Evolutionary conservation across 2,797 vertebrate species (phyloP).

Genomic region (Parambassis ranga): DNA sequence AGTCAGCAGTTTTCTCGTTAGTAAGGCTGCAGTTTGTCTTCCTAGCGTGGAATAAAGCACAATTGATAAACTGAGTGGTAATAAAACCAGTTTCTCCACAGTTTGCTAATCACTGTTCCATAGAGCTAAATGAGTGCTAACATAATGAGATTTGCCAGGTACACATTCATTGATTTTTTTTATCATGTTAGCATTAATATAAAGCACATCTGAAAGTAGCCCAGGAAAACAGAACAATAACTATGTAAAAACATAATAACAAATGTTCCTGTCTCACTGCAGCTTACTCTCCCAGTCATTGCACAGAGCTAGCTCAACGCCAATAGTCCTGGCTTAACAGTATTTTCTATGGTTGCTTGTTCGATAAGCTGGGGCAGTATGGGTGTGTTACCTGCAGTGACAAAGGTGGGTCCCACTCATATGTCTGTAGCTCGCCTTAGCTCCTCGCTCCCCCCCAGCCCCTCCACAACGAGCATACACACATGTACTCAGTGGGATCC

Average conservation of each 20-base stretch:
- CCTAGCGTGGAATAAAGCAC: too few species aligned
- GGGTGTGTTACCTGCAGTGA: slow-evolving; percentile 96
- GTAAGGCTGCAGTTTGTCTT: too few species aligned
- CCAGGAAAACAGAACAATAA: too few species aligned
- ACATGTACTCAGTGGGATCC: slow-evolving; percentile 94
- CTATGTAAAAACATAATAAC: too few species aligned
- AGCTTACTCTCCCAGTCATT: slow-evolving; percentile 15
- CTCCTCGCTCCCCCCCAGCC: slow-evolving; percentile 77
- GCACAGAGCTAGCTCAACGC: slow-evolving; percentile 55
- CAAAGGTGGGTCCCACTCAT: slow-evolving; percentile 94
- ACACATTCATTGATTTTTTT: slow-evolving; percentile 1
- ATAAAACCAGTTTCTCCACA: background rate
- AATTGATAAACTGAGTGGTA: background rate
- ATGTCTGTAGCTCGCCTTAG: slow-evolving; percentile 92
- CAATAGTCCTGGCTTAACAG: slow-evolving; percentile 93
- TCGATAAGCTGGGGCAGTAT: slow-evolving; percentile 88
- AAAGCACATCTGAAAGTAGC: too few species aligned
- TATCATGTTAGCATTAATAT: background rate
- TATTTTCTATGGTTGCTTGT: slow-evolving; percentile 85
- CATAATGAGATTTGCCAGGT: background rate
- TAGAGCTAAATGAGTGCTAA: slow-evolving; percentile 1
- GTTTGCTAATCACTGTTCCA: background rate
- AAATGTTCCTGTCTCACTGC: background rate
- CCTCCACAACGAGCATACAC: slow-evolving; percentile 81
- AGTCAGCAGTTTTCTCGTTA: too few species aligned